phyloP scores from a whole-genome alignment of 2,113 vertebrate species.

The Willisornis vidua region DNA sequence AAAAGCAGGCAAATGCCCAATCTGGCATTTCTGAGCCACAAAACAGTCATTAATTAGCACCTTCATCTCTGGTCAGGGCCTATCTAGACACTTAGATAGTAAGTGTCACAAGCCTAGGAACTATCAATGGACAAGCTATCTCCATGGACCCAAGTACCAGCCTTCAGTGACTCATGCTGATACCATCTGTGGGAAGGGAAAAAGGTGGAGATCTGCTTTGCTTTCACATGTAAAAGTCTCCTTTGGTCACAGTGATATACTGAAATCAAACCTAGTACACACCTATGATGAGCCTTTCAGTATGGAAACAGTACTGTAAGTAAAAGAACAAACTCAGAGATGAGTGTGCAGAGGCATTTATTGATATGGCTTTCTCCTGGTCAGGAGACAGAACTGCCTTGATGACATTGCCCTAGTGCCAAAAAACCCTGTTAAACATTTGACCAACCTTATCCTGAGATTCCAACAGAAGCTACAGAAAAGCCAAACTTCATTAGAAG shows the following conservation, averaged over 20 bases:
- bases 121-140: neutral
- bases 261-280: neutral
- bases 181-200: neutral
- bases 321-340: neutral
- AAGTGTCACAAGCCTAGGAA: neutral
- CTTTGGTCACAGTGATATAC: neutral
- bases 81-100: neutral
- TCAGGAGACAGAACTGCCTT: neutral
- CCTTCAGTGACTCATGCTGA: neutral
- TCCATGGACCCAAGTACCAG: neutral
- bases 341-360: neutral
- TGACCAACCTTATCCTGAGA: neutral
- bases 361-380: neutral
- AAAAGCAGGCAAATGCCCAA: neutral
- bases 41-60: neutral
- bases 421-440: neutral
- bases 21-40: neutral
- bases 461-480: neutral
- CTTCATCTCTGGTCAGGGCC: neutral
- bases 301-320: neutral
- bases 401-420: neutral
- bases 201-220: neutral
- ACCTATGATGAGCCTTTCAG: neutral
- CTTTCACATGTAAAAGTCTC: neutral
- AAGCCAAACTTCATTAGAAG: neutral